A percentile compares a stretch with the other conserved stretches of the same genome.
Evolutionary conservation across 2,113 vertebrate genomes (phyloP).

Genomic region (Butorides virescens): DNA sequence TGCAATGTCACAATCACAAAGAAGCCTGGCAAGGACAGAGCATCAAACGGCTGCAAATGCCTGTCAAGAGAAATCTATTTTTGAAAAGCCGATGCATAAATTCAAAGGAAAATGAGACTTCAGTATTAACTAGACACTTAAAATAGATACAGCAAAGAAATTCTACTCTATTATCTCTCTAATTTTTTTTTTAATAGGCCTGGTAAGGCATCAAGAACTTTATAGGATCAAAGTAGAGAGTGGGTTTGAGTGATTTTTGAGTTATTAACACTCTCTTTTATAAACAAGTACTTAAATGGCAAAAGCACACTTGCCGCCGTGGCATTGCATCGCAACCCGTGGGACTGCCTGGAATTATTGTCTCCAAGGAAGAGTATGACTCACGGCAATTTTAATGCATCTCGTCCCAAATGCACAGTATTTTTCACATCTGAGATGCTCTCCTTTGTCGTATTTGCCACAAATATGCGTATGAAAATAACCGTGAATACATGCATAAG

Average conservation of each 20-base stretch:
- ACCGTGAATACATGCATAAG: neutral
- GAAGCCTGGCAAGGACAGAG: neutral
- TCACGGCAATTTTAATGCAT: neutral
- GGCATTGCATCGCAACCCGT: neutral
- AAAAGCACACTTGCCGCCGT: neutral
- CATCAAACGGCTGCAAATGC: neutral
- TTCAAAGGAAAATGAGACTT: neutral
- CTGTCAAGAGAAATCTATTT: neutral
- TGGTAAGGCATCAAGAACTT: neutral
- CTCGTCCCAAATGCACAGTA: neutral
- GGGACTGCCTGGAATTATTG: neutral
- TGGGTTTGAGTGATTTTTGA: slow-evolving; percentile 1
- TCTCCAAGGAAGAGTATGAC: neutral
- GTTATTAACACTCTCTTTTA: neutral
- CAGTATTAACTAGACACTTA: neutral
- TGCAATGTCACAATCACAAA: neutral
- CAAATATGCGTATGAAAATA: neutral
- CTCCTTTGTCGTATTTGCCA: neutral
- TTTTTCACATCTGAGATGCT: neutral
- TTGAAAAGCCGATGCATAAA: neutral
- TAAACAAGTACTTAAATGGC: neutral
- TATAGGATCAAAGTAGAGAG: neutral
- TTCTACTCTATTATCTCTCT: neutral
- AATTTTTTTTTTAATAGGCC: neutral
- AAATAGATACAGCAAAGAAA: neutral